A percentile compares a stretch with the other conserved stretches of the same genome.
These are phyloP conservation scores for Trissonchulus sp. DNA, from an alignment of 2,888 invertebrate genomes.

Conservation along the genomic window DNA sequence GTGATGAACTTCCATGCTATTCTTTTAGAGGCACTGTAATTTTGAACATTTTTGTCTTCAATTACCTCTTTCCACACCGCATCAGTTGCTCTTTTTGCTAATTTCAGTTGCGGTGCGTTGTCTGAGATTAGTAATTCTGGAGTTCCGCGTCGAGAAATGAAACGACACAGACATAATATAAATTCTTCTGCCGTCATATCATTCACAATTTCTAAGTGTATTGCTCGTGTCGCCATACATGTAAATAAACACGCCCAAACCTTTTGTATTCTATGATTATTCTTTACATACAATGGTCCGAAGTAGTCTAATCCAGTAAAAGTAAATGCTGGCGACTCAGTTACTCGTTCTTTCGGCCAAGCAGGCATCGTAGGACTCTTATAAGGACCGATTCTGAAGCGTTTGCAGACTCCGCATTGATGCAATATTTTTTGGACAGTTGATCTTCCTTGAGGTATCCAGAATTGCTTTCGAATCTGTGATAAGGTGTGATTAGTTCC, in stretches of 20 bases:
- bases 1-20: conserved; percentile 51
- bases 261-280: conserved; percentile 35
- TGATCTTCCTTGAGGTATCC: conserved; percentile 10
- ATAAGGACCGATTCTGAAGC: neutral
- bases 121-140: conserved; percentile 49
- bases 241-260: conserved; percentile 26
- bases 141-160: conserved; percentile 47
- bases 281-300: conserved; percentile 27
- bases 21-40: conserved; percentile 21
- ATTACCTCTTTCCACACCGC: conserved; percentile 28
- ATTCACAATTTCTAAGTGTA: conserved; percentile 18
- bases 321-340: conserved; percentile 4
- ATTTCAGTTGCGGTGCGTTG: conserved; percentile 53
- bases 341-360: neutral
- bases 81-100: conserved; percentile 46
- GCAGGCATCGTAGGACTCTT: neutral
- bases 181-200: conserved; percentile 41
- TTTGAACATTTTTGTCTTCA: neutral
- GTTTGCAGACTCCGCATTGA: neutral
- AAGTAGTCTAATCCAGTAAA: neutral
- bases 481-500: neutral
- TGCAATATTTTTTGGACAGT: neutral
- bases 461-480: neutral
- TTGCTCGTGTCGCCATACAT: conserved; percentile 19
- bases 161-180: conserved; percentile 46